A percentile compares a stretch with the other conserved stretches of the same genome.
Evolutionary conservation across 2,113 vertebrate species (phyloP).

Genomic region (Syngnathus floridae): DNA sequence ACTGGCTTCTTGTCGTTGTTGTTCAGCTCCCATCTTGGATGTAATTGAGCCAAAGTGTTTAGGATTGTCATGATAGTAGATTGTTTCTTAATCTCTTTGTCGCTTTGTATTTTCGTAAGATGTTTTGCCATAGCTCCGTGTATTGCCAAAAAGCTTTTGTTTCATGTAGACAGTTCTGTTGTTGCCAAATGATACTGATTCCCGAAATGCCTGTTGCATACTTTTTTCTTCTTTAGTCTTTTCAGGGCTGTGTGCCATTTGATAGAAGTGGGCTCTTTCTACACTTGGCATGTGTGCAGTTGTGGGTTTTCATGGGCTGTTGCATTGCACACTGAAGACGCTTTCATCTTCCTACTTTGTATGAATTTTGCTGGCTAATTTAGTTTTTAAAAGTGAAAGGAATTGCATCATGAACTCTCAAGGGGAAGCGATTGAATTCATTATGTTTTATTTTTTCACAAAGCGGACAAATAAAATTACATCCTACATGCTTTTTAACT

Average conservation of each 20-base stretch:
- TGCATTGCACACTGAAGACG: constrained; percentile 14
- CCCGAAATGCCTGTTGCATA: background rate
- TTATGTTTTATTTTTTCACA: background rate
- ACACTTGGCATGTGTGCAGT: constrained; percentile 30
- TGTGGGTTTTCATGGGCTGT: constrained; percentile 29
- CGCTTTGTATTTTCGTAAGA: constrained; percentile 22
- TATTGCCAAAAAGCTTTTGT: constrained; percentile 59
- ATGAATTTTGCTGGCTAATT: constrained; percentile 22
- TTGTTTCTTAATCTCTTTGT: constrained; percentile 8
- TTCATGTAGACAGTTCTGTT: constrained; percentile 28
- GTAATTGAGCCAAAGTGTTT: constrained; percentile 61
- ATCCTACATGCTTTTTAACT: background rate
- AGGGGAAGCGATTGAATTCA: background rate
- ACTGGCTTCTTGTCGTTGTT: constrained; percentile 24
- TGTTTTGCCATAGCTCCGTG: constrained; percentile 26
- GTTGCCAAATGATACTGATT: constrained; percentile 23
- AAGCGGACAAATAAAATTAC: background rate
- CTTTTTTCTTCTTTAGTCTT: constrained; percentile 6
- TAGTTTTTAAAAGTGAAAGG: background rate
- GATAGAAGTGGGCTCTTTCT: constrained; percentile 33
- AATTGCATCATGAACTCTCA: constrained; percentile 8
- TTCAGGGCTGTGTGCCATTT: constrained; percentile 35
- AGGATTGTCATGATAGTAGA: constrained; percentile 19
- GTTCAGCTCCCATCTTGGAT: constrained; percentile 17
- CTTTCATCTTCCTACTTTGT: constrained; percentile 18